Conservation (phyloP, 2,888 invertebrate genomes). For the Campoplex nolae region DNA sequence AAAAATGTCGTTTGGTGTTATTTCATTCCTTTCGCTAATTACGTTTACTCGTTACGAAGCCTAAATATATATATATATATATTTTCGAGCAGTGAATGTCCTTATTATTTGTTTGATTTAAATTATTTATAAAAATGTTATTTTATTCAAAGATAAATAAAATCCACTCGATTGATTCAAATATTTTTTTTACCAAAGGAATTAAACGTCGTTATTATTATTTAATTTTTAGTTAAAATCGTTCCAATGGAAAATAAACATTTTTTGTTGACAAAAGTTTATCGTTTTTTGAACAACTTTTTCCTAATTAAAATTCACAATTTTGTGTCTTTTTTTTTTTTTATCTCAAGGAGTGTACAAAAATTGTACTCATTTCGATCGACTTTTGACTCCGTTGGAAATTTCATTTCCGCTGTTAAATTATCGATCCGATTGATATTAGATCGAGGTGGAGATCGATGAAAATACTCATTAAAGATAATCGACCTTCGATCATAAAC, state of each 20-base stretch:
- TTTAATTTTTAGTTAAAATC: background rate
- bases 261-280: too few relatives aligned
- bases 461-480: slow-evolving; percentile 27
- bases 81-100: background rate
- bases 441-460: slow-evolving; percentile 2
- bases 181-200: background rate
- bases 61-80: background rate
- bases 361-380: background rate
- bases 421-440: background rate
- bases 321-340: background rate
- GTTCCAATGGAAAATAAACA: background rate
- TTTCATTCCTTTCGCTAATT: background rate
- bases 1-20: background rate
- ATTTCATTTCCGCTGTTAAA: background rate
- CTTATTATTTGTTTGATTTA: background rate
- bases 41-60: background rate
- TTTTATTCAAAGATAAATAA: background rate
- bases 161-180: background rate
- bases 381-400: background rate
- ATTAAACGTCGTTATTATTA: background rate
- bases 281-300: too few relatives aligned
- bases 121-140: background rate
- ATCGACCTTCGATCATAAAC: slow-evolving; percentile 55
- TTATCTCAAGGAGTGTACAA: background rate
- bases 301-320: background rate